These are phyloP conservation scores for Gallinago paraguaiae DNA, from an alignment of 2,113 vertebrate species.

Conservation along the genomic window DNA sequence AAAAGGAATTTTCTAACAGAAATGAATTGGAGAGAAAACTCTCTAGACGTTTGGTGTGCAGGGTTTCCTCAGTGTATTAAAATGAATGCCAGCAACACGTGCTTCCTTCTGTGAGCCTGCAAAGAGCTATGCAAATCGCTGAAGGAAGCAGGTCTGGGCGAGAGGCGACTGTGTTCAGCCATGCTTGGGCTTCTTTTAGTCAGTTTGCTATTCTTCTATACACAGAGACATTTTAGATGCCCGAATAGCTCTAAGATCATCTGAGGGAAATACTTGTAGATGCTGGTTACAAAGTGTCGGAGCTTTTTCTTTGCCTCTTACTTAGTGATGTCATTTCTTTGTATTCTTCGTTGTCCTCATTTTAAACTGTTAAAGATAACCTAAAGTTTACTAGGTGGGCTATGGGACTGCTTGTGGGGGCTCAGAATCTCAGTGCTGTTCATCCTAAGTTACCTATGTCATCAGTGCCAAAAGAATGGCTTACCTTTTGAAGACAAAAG, in stretches of 20 bases:
- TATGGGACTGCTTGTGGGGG: accelerated
- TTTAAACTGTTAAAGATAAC: background rate
- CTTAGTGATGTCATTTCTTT: background rate
- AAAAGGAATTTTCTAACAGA: background rate
- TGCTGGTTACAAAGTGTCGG: background rate
- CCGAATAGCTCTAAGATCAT: background rate
- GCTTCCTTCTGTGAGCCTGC: background rate
- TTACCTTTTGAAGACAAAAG: background rate
- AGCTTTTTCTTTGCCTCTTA: background rate
- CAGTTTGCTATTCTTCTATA: background rate
- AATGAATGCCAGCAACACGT: background rate
- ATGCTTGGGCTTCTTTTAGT: background rate
- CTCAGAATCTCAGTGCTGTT: background rate
- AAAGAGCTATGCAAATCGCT: background rate
- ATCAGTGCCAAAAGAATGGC: background rate
- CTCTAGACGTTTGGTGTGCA: background rate
- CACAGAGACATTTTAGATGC: background rate
- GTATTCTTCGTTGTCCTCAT: background rate
- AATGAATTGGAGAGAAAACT: background rate
- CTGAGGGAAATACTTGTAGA: background rate
- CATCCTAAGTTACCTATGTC: background rate
- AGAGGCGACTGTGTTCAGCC: background rate
- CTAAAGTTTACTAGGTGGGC: background rate
- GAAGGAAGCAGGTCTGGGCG: background rate
- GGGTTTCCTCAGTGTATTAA: background rate